Evolutionary conservation across 2,797 vertebrate species (phyloP), one percentile per base, ranked within the genome.

Genomic region (Cynodonichthys magdalenae): DNA sequence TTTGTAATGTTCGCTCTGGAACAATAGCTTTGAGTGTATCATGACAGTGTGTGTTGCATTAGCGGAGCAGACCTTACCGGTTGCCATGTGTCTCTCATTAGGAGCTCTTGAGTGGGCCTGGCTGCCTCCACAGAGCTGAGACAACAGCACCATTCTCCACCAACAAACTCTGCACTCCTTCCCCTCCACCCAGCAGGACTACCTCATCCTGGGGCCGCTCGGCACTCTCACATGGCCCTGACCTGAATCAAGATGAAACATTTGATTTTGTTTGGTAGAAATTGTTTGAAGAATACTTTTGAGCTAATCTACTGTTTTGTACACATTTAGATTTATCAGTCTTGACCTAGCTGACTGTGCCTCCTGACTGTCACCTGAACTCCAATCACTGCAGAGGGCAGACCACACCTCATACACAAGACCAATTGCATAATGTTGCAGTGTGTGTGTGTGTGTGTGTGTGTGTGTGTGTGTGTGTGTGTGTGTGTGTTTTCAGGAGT

Each of bases 61-160:
- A 70, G 59, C 59, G 15, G 67, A 76, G 69, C 46, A 7, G 65
- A 54, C 67, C 59, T 20, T 72, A 53, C 71, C 57, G 74, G 77
- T 63, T 77, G 71, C 79, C 86, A 89, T 83, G 81, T 85, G 85
- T 80, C 75, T 90, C 77, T 84, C 75, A 76, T 89, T 87, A 87
- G 59, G 55, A 62, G 66, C 65, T 86, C 76, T 84, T 83, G 81
- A 80, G 81, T 82, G 54, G 62, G 46, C 63, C 54, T 7, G 69
- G 67, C 65, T 71, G 63, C 69, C 63, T 79, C 74, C 80, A 69
- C 70, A 49, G 66, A 74, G 75, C 69, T 18, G 60, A 74, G 66
- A 62, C 79, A 83, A 85, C 68, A 66, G 69, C 63, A 4, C 62
- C 20, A 60, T 86, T 82, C 82, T 85, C 63, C 76, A 66, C 54